phyloP scores from a whole-genome alignment of 2,888 invertebrate species.

The Aspidiotus rigidus region DNA sequence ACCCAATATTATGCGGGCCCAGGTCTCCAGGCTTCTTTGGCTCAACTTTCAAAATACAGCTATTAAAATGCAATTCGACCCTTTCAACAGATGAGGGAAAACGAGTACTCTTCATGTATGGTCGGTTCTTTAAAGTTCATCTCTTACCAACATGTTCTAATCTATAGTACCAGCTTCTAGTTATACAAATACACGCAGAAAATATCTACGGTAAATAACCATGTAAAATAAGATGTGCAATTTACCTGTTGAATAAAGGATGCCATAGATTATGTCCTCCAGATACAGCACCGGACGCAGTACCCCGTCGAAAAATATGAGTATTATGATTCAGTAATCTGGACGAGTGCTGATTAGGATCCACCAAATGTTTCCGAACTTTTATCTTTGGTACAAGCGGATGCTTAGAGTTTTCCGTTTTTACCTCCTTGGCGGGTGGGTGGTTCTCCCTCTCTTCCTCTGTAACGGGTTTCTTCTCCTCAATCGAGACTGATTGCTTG shows the following conservation, averaged over 20 bases:
- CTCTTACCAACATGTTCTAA: no score
- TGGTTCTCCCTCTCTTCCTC: neutral
- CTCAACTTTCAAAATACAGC: no score
- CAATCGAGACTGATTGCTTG: neutral
- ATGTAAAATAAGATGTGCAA: constrained; percentile 37
- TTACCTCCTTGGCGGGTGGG: neutral
- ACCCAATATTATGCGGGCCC: no score
- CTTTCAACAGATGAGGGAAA: no score
- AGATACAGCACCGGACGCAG: constrained; percentile 42
- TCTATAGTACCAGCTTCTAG: no score
- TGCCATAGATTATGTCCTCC: constrained; percentile 64
- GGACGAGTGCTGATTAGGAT: constrained; percentile 42
- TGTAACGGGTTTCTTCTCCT: neutral
- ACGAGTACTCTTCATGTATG: no score
- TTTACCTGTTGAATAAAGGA: constrained; percentile 77
- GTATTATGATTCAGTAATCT: constrained; percentile 43
- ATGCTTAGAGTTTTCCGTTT: neutral
- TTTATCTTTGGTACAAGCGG: constrained; percentile 43
- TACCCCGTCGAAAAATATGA: constrained; percentile 46
- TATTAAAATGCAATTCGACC: no score
- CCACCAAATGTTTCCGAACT: constrained; percentile 46
- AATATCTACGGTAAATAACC: neutral
- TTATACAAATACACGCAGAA: neutral
- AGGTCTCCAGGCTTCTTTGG: no score
- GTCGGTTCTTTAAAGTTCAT: no score